These are phyloP conservation scores for Leucophenga maculata DNA, from an alignment of 2,888 invertebrate genomes.

Conservation along the genomic window DNA sequence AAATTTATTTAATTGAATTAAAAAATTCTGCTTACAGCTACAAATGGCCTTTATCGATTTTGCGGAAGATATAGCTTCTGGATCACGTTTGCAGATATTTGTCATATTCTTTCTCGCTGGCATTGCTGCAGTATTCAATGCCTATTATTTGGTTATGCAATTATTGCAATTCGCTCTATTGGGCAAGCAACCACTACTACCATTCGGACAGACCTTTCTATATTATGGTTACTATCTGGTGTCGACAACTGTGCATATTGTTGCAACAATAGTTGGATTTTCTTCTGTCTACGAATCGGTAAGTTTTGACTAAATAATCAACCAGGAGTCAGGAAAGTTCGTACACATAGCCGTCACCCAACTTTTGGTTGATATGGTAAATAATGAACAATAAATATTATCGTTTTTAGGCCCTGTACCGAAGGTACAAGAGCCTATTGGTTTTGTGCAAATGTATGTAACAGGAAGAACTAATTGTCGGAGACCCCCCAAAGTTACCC, in stretches of 20 bases:
- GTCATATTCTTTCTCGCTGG: conserved; percentile 31
- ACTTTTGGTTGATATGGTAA: too few relatives aligned
- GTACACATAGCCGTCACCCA: too few relatives aligned
- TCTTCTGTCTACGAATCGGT: conserved; percentile 34
- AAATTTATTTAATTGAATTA: too few relatives aligned
- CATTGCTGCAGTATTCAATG: conserved; percentile 33
- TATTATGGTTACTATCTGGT: conserved; percentile 39
- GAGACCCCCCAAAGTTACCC: too few relatives aligned
- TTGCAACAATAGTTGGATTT: conserved; percentile 30
- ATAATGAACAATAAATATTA: too few relatives aligned
- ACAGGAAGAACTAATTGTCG: too few relatives aligned
- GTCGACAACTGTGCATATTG: conserved; percentile 24
- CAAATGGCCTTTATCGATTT: conserved; percentile 38
- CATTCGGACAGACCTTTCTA: conserved; percentile 27
- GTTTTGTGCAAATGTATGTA: too few relatives aligned
- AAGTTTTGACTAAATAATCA: conserved; percentile 1
- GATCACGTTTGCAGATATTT: conserved; percentile 34
- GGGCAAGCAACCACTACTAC: conserved; percentile 23
- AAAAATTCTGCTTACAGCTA: conserved; percentile 25
- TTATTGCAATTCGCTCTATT: conserved; percentile 30
- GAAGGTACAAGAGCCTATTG: too few relatives aligned
- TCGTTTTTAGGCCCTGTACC: too few relatives aligned
- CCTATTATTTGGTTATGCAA: conserved; percentile 39
- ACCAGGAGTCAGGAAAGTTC: too few relatives aligned
- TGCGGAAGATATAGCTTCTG: conserved; percentile 20